Evolutionary conservation across 2,797 vertebrate species (phyloP).

Genomic region (Borostomias antarcticus): DNA sequence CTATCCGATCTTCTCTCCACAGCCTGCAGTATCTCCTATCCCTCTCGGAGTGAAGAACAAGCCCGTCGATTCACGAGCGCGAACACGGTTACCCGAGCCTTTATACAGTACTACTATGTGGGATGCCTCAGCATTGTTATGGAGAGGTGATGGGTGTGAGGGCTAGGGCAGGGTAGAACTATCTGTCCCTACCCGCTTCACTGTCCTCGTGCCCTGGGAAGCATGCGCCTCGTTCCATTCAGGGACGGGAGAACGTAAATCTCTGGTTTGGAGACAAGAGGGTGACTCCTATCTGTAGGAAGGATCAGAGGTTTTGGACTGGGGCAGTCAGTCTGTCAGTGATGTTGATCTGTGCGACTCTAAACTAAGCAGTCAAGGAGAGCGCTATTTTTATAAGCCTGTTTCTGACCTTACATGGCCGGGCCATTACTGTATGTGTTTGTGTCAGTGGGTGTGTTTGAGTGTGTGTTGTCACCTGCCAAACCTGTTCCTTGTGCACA

Average conservation of each 20-base stretch:
- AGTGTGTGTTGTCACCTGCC: background rate
- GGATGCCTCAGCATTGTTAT: constrained; percentile 33
- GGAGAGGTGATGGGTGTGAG: constrained; percentile 13
- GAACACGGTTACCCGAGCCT: constrained; percentile 26
- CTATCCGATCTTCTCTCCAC: background rate
- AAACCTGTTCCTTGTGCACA: background rate
- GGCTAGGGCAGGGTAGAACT: constrained; percentile 17
- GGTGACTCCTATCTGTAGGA: background rate
- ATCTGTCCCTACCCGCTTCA: constrained; percentile 19
- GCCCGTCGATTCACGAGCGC: constrained; percentile 13
- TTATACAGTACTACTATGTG: constrained; percentile 49
- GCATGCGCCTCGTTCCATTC: constrained; percentile 34
- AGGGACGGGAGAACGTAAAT: constrained; percentile 39
- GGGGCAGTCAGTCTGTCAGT: background rate
- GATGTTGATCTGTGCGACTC: constrained; percentile 29
- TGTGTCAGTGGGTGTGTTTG: constrained; percentile 12
- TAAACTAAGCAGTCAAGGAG: constrained; percentile 30
- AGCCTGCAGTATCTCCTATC: constrained; percentile 3
- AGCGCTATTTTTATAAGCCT: constrained; percentile 53
- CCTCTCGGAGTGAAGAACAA: background rate
- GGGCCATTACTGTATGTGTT: constrained; percentile 1
- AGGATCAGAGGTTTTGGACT: constrained; percentile 5
- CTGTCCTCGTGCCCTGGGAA: constrained; percentile 31
- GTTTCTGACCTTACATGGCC: constrained; percentile 31
- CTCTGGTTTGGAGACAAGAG: constrained; percentile 31